Conservation (phyloP, 2,797 vertebrate genomes). For the Chelon labrosus region DNA sequence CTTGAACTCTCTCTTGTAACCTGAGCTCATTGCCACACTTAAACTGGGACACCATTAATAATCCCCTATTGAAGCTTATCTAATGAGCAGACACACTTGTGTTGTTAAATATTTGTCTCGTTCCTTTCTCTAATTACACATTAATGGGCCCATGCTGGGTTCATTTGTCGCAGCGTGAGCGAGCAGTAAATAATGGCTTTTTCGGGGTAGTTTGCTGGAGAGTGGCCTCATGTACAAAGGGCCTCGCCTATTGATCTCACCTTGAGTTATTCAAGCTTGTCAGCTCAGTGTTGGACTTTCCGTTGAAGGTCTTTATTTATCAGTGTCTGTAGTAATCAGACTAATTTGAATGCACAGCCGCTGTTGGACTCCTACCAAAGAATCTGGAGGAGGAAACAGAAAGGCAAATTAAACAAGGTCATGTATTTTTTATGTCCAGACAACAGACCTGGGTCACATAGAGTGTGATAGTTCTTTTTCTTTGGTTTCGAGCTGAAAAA, state of each 20-base stretch:
- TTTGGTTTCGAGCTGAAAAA: not conserved
- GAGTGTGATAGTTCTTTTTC: constrained; percentile 15
- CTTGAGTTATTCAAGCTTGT: constrained; percentile 62
- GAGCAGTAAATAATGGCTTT: constrained; percentile 72
- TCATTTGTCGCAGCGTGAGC: constrained; percentile 71
- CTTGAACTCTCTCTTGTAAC: constrained; percentile 20
- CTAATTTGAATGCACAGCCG: constrained; percentile 48
- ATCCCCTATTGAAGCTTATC: constrained; percentile 38
- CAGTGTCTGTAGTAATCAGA: constrained; percentile 62
- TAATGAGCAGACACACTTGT: constrained; percentile 64
- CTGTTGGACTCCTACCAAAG: constrained; percentile 37
- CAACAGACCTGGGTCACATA: constrained; percentile 15
- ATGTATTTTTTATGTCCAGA: constrained; percentile 51
- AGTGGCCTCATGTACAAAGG: constrained; percentile 49
- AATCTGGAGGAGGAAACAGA: constrained; percentile 19
- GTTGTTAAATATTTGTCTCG: constrained; percentile 75
- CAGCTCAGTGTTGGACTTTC: constrained; percentile 55
- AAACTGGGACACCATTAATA: constrained; percentile 53
- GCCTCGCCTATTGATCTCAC: constrained; percentile 68
- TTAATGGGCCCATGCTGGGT: constrained; percentile 74
- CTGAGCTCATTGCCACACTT: constrained; percentile 30
- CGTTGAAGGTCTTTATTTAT: constrained; percentile 61
- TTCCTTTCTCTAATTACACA: constrained; percentile 78
- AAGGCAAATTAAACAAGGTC: constrained; percentile 38
- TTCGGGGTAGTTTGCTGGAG: constrained; percentile 62